Percentiles rank a stretch among this genome's conserved stretches.
phyloP scores from a whole-genome alignment of 2,888 invertebrate genomes.

The Andrena dorsata region DNA sequence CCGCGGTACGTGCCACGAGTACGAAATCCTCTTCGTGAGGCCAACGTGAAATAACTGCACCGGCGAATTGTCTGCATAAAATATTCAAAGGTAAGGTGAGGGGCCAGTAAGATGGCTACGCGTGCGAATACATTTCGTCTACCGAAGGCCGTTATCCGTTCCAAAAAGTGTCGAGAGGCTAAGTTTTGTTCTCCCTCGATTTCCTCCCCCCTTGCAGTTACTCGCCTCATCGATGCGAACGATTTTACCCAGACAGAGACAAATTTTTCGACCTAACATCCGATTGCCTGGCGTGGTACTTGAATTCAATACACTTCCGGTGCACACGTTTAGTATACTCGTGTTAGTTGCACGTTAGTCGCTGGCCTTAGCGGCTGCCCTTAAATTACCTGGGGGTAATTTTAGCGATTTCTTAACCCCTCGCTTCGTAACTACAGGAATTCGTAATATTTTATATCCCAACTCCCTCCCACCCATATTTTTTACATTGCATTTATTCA shows the following conservation, averaged over 20 bases:
- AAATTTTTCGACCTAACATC: slow-evolving; percentile 43
- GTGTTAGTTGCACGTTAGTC: not conserved
- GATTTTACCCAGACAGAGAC: slow-evolving; percentile 42
- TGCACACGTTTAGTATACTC: not conserved
- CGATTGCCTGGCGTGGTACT: not conserved
- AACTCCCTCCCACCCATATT: no score
- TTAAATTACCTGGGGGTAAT: no score
- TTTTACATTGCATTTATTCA: no score
- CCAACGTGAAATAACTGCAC: slow-evolving; percentile 82
- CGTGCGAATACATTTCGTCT: slow-evolving; percentile 73
- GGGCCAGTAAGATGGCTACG: slow-evolving; percentile 72
- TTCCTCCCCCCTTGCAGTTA: slow-evolving; percentile 40
- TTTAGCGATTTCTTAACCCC: no score
- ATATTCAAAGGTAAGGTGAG: slow-evolving; percentile 80
- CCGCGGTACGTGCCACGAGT: slow-evolving; percentile 79
- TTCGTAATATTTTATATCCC: no score
- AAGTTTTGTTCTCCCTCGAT: slow-evolving; percentile 63
- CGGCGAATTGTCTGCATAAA: slow-evolving; percentile 83
- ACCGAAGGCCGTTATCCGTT: slow-evolving; percentile 78
- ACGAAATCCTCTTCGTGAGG: slow-evolving; percentile 76
- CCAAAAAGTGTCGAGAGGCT: slow-evolving; percentile 69
- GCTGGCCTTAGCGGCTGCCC: no score
- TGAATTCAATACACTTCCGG: not conserved
- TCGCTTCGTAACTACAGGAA: no score
- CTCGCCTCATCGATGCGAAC: slow-evolving; percentile 49